Base-by-base conservation (phyloP, 2,797 vertebrate genomes). In the Neoniphon sammara region DNA sequence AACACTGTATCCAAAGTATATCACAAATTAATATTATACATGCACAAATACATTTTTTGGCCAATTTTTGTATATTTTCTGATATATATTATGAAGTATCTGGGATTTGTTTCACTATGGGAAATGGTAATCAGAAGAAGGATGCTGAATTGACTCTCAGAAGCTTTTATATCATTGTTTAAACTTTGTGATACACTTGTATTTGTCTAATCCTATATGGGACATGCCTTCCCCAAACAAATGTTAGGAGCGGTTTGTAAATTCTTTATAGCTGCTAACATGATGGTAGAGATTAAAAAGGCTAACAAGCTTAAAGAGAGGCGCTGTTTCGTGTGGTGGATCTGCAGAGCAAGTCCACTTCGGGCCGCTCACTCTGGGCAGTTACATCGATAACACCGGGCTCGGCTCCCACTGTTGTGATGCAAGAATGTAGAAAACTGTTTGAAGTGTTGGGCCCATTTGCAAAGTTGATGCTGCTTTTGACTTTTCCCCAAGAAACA, bases 401-500 rank as follows among this genome's bases (percentile, higher is more conserved):
- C 73, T 56, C 12, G 0, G 52, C 34, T 75, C 78, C 73, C 56
- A 66, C 20, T 57, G 49, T 53, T 81, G 46, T 69, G 74, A 72
- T 50, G 30, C 17, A 21, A 67, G 73, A 68, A 75, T 69, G 59
- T 50, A 59, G 66, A 42, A 69, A 84, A 70, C 46, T 15, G 70
- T 57, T 77, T 71, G 20, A 83, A 55, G 66, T 66, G 67, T 60
- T 49, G 14, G 20, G 55, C 14, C 17, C 2, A 0, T 67, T 73
- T 80, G 64, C 60, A 47, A 58, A 17, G 15, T 34, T 34, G 67
- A 65, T 69, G 4, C 61, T 69, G 20, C 67, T 57, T 68, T 66
- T 64, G 17, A 76, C 39, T 74, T 70, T 54, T 60, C 65, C 36
- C 79, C 79, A 84, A 72, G 57, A 77, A 84, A 49, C 23, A 54